Percentiles rank a stretch among this genome's conserved stretches.
phyloP scores from a whole-genome alignment of 2,888 invertebrate genomes.

The Stegophylla sp. region DNA sequence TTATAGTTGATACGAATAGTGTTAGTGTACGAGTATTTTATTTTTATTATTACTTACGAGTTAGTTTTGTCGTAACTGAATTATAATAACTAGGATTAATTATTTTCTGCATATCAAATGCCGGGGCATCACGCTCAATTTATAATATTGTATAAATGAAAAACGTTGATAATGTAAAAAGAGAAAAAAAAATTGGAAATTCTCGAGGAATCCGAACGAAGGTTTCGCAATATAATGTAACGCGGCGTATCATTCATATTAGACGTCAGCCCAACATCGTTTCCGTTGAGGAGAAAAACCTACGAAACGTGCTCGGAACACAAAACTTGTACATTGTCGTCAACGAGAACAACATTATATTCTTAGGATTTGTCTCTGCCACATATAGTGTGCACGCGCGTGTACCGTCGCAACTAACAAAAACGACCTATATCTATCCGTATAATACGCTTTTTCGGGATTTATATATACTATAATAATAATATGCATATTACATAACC shows the following conservation, averaged over 20 bases:
- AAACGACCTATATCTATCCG: slow-evolving; percentile 27
- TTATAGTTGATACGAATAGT: too few species aligned
- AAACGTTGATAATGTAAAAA: too few species aligned
- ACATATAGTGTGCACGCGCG: background rate
- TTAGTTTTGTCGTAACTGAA: too few species aligned
- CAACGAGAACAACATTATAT: slow-evolving; percentile 22
- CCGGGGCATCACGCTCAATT: too few species aligned
- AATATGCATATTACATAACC: too few species aligned
- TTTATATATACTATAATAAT: too few species aligned
- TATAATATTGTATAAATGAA: too few species aligned
- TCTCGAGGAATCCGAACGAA: background rate
- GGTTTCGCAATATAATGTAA: background rate
- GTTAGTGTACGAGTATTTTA: too few species aligned
- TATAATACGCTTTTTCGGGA: background rate
- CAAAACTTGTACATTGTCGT: background rate
- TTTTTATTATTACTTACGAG: too few species aligned
- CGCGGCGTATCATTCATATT: background rate
- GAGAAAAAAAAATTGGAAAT: too few species aligned
- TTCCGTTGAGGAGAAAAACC: background rate
- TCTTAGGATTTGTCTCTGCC: slow-evolving; percentile 23
- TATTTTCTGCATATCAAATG: too few species aligned
- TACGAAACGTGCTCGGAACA: slow-evolving; percentile 28
- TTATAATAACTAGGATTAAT: too few species aligned
- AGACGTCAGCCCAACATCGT: background rate
- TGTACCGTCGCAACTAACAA: background rate